Conservation (phyloP, 2,888 invertebrate genomes). For the Drosophila prostipennis region DNA sequence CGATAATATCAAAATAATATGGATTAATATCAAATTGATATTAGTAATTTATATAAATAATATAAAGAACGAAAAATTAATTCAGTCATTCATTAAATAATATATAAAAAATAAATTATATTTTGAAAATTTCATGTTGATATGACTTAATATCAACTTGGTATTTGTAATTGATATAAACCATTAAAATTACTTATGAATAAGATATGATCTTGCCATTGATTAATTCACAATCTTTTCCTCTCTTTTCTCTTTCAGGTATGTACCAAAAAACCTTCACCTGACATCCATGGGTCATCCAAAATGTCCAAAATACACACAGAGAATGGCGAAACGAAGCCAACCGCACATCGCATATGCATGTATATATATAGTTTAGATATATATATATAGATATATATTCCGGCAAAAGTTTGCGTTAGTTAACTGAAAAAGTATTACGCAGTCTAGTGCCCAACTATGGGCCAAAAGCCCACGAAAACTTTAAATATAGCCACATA, state of each 20-base stretch:
- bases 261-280: conserved; percentile 44
- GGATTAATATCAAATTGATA: too few relatives aligned
- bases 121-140: too few relatives aligned
- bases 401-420: conserved; percentile 61
- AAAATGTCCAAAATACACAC: conserved; percentile 55
- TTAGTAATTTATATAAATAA: too few relatives aligned
- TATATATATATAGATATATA: conserved; percentile 13
- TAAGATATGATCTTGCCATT: too few relatives aligned
- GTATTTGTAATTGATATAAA: too few relatives aligned
- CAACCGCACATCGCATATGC: conserved; percentile 15
- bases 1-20: too few relatives aligned
- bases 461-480: conserved; percentile 40
- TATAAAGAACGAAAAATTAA: too few relatives aligned
- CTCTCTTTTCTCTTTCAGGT: conserved; percentile 54
- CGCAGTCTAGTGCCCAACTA: conserved; percentile 51
- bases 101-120: too few relatives aligned
- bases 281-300: conserved; percentile 52
- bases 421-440: conserved; percentile 79
- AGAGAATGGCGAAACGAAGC: conserved; percentile 34
- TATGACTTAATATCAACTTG: too few relatives aligned
- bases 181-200: too few relatives aligned
- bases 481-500: conserved; percentile 77
- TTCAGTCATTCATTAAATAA: too few relatives aligned
- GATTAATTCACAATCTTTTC: conserved; percentile 21
- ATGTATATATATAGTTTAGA: conserved; percentile 12